Conservation (phyloP, 2,113 vertebrate genomes). For the Candoia aspera region DNA sequence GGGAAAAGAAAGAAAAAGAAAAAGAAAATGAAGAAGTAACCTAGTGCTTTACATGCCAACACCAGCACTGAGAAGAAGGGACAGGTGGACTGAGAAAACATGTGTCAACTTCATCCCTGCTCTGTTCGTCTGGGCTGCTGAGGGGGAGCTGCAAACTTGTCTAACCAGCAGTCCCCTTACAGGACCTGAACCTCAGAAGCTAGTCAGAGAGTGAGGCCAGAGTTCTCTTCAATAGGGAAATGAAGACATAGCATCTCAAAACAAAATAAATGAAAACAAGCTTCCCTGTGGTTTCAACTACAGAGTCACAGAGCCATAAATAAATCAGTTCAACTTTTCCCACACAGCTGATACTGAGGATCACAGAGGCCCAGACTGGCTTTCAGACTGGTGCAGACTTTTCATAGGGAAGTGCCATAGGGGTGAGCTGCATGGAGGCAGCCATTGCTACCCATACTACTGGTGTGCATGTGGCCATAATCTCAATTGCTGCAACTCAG, state of each 20-base stretch:
- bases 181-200: background rate
- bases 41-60: background rate
- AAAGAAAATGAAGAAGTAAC: background rate
- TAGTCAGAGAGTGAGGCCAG: background rate
- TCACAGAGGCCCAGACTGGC: background rate
- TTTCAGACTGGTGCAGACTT: background rate
- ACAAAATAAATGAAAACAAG: background rate
- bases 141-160: background rate
- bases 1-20: background rate
- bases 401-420: background rate
- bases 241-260: background rate
- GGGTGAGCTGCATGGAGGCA: background rate
- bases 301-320: background rate
- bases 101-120: background rate
- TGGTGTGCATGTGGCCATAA: background rate
- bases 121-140: background rate
- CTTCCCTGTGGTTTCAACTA: background rate
- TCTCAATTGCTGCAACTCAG: background rate
- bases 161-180: background rate
- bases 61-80: background rate
- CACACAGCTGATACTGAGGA: background rate
- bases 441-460: background rate
- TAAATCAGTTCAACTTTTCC: background rate
- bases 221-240: background rate
- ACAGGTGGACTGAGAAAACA: background rate